Conservation (phyloP, 2,888 invertebrate species). For the Papilio gigon region DNA sequence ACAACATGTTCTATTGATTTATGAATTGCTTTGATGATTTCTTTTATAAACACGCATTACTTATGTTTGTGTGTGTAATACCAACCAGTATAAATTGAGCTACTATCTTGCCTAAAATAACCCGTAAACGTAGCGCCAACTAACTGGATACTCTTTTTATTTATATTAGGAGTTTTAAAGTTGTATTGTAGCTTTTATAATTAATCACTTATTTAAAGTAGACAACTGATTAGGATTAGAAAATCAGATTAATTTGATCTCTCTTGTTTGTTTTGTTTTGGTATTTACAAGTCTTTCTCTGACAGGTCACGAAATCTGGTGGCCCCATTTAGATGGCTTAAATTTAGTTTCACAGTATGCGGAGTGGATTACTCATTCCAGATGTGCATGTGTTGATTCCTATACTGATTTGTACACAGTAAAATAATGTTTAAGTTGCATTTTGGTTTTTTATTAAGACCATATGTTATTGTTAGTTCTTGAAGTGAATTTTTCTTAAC, state of each 20-base stretch:
- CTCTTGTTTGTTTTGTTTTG: background rate
- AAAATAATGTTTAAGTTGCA: constrained; percentile 53
- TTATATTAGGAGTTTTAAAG: background rate
- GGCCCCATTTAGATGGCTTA: constrained; percentile 49
- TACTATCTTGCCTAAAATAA: constrained; percentile 1
- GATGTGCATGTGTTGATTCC: constrained; percentile 57
- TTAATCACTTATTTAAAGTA: constrained; percentile 2
- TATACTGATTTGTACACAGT: constrained; percentile 58
- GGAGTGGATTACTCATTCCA: constrained; percentile 61
- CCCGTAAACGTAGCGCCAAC: no score
- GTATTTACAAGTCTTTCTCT: constrained; percentile 26
- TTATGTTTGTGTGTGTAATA: background rate
- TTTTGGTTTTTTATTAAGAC: background rate
- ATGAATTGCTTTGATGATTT: constrained; percentile 29
- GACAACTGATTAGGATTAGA: background rate
- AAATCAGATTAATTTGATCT: background rate
- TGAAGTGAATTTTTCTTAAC: no score
- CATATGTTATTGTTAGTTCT: no score
- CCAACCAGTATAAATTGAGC: constrained; percentile 5
- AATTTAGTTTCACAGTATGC: constrained; percentile 55
- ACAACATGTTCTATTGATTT: constrained; percentile 30
- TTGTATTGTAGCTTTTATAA: constrained; percentile 1
- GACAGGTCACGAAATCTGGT: constrained; percentile 44
- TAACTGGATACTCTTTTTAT: background rate
- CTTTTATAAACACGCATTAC: constrained; percentile 8